A percentile compares a stretch with the other conserved stretches of the same genome.
Conservation (phyloP, 2,888 invertebrate genomes). For the Stegana nigrithorax region DNA sequence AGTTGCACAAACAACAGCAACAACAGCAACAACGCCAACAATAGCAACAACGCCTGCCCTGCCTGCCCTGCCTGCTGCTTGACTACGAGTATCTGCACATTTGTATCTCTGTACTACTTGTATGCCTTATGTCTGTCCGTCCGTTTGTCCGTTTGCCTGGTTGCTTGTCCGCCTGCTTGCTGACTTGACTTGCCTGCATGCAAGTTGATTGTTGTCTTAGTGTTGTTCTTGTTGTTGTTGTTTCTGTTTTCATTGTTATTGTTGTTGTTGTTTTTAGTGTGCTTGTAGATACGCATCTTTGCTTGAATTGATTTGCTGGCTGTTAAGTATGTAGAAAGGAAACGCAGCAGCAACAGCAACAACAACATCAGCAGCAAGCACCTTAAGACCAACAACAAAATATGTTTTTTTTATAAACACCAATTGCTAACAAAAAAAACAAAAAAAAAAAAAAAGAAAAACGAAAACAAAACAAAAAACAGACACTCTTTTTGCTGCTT, state of each 20-base stretch:
- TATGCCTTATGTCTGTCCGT: too few species aligned
- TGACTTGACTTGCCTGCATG: too few species aligned
- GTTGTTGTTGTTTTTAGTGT: background rate
- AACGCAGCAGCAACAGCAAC: constrained; percentile 33
- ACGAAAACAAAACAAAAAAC: background rate
- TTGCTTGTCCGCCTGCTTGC: too few species aligned
- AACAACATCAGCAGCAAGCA: too few species aligned
- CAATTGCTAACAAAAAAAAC: background rate
- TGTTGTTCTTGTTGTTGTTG: too few species aligned
- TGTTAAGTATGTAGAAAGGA: constrained; percentile 25
- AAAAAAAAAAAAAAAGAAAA: background rate
- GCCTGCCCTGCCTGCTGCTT: background rate
- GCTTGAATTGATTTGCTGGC: constrained; percentile 4
- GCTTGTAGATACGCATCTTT: constrained; percentile 31
- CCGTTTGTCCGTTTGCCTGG: too few species aligned
- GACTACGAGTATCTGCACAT: background rate
- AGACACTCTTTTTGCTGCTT: background rate
- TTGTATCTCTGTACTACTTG: background rate
- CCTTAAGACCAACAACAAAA: constrained; percentile 59
- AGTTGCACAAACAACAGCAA: too few species aligned
- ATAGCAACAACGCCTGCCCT: background rate
- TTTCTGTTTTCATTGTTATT: too few species aligned
- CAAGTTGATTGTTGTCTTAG: too few species aligned
- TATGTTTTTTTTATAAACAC: constrained; percentile 59
- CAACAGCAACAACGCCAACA: too few species aligned